Evolutionary conservation across 2,113 vertebrate genomes (phyloP).

Genomic region (Charadrius vociferus): DNA sequence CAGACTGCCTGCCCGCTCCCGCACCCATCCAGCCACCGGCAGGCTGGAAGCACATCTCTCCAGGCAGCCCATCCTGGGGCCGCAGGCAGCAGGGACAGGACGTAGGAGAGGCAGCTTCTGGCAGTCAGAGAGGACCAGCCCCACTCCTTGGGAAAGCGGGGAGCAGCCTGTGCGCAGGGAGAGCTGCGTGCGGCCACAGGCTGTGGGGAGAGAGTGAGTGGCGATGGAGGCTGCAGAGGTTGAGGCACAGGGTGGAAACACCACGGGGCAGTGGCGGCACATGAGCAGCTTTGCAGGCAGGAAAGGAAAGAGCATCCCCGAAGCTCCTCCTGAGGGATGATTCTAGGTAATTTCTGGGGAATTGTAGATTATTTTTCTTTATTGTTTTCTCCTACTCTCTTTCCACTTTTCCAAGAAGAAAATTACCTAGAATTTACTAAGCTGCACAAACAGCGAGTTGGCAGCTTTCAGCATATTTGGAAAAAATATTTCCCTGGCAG

Average conservation of each 20-base stretch:
- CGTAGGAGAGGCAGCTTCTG: not conserved
- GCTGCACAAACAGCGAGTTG: conserved; percentile 29
- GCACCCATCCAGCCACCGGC: not conserved
- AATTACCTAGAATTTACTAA: conserved; percentile 43
- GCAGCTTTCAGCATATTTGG: conserved; percentile 25
- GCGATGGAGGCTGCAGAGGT: not conserved
- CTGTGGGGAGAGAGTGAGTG: not conserved
- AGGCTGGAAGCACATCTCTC: not conserved
- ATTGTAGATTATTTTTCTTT: not conserved
- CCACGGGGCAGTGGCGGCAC: not conserved
- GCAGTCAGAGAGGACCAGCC: not conserved
- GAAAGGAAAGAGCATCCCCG: not conserved
- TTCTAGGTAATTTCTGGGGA: not conserved
- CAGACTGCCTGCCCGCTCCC: not conserved
- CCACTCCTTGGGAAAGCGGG: not conserved
- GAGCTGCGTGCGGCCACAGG: not conserved
- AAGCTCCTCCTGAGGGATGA: not conserved
- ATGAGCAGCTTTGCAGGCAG: not conserved
- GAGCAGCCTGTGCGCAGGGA: not conserved
- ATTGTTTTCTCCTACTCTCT: not conserved
- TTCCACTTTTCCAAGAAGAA: conserved; percentile 21
- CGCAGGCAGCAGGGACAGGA: not conserved
- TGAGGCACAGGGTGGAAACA: not conserved
- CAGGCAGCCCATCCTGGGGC: not conserved
- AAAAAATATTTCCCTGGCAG: conserved; percentile 27